phyloP scores from a whole-genome alignment of 2,888 invertebrate genomes.

The Tetragonisca angustula region DNA sequence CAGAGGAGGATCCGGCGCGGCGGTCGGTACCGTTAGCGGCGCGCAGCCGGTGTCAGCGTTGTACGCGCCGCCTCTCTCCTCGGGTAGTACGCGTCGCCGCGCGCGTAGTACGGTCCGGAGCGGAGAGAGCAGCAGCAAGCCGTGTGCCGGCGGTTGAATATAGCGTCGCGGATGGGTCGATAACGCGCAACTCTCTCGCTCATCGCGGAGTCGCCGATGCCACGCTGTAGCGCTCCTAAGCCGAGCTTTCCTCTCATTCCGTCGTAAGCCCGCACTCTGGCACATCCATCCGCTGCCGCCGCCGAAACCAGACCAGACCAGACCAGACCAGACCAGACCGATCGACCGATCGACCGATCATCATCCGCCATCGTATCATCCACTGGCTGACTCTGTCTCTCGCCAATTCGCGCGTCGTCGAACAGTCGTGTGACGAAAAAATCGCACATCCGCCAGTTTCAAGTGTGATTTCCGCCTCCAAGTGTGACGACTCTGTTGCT shows the following conservation, averaged over 20 bases:
- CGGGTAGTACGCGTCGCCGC: constrained; percentile 40
- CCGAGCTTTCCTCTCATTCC: constrained; percentile 81
- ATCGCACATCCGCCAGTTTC: neutral
- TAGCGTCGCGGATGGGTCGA: constrained; percentile 81
- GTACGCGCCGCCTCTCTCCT: constrained; percentile 44
- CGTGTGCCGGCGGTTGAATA: constrained; percentile 72
- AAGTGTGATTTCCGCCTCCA: neutral
- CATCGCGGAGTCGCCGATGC: constrained; percentile 78
- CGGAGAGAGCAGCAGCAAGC: constrained; percentile 29
- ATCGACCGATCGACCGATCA: constrained; percentile 50
- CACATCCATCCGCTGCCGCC: constrained; percentile 74
- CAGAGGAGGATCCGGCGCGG: constrained; percentile 4
- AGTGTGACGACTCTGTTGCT: neutral
- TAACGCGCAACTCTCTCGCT: constrained; percentile 81
- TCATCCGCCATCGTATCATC: constrained; percentile 47
- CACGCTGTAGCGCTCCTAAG: constrained; percentile 77
- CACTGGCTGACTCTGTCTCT: constrained; percentile 21
- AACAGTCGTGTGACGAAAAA: neutral
- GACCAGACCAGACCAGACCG: constrained; percentile 67
- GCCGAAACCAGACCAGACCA: constrained; percentile 64
- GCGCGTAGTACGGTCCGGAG: constrained; percentile 44
- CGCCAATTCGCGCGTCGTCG: constrained; percentile 13
- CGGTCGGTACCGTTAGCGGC: neutral
- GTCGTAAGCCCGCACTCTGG: constrained; percentile 80
- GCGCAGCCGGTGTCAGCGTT: constrained; percentile 33